Evolutionary conservation across 2,888 invertebrate species (phyloP).

Genomic region (Tetranychus truncatus): DNA sequence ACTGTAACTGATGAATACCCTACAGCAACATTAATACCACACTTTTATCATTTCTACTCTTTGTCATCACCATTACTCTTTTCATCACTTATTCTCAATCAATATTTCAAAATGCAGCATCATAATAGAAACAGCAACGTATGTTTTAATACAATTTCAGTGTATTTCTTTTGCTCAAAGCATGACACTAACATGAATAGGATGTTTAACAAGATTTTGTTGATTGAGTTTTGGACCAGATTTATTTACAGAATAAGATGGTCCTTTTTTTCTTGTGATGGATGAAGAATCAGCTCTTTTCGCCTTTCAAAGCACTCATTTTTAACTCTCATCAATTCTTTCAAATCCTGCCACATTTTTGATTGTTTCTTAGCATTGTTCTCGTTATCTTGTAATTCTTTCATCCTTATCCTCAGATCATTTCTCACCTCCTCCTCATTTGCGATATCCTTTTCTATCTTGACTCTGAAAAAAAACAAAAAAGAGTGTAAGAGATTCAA

Average conservation of each 20-base stretch:
- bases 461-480: not conserved
- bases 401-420: constrained; percentile 34
- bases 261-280: constrained; percentile 4
- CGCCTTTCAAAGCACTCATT: constrained; percentile 22
- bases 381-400: constrained; percentile 38
- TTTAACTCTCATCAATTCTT: constrained; percentile 35
- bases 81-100: no score
- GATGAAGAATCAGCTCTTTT: not conserved
- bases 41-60: no score
- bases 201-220: not conserved
- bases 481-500: no score
- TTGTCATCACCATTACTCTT: no score
- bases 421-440: constrained; percentile 19
- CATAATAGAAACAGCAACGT: no score
- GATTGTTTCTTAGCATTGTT: constrained; percentile 38
- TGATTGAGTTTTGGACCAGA: not conserved
- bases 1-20: no score
- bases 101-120: no score
- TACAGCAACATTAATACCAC: no score
- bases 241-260: not conserved
- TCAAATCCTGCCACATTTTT: constrained; percentile 40
- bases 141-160: no score
- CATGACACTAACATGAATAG: no score
- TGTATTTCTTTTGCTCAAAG: no score
- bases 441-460: not conserved